A percentile compares a stretch with the other conserved stretches of the same genome.
These are phyloP conservation scores for Cyclura pinguis DNA, from an alignment of 2,797 vertebrate genomes.

Conservation along the genomic window DNA sequence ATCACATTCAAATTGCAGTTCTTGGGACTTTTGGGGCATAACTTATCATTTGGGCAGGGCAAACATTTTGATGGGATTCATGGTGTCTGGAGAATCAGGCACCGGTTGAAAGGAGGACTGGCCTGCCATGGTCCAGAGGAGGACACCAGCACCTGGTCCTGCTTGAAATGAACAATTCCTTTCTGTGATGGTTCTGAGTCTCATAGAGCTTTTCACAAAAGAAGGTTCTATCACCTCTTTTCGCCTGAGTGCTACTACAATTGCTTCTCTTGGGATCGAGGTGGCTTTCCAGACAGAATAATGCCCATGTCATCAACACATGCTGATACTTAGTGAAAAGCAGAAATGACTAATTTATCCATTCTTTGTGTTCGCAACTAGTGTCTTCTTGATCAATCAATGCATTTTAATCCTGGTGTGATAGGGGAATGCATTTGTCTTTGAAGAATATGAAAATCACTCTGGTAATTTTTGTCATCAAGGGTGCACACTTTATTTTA, in stretches of 20 bases:
- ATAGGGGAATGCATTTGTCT: slow-evolving; percentile 47
- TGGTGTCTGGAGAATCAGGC: no score
- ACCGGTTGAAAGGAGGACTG: no score
- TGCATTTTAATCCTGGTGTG: slow-evolving; percentile 52
- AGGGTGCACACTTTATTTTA: not conserved
- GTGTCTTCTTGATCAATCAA: slow-evolving; percentile 50
- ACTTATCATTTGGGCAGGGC: no score
- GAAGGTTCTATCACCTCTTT: not conserved
- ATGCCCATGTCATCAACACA: slow-evolving; percentile 39
- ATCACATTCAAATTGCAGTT: no score
- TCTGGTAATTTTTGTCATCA: slow-evolving; percentile 38
- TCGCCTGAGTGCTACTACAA: not conserved
- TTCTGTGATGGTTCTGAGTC: not conserved
- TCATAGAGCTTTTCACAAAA: not conserved
- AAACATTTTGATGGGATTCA: no score
- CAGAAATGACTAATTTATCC: slow-evolving; percentile 63
- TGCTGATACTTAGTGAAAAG: slow-evolving; percentile 59
- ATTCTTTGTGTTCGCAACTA: slow-evolving; percentile 49
- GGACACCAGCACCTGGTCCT: no score
- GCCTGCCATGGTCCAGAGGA: no score
- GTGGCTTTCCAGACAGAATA: slow-evolving; percentile 40
- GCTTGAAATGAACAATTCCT: not conserved
- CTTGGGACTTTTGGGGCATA: no score
- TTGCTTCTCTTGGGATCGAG: slow-evolving; percentile 20
- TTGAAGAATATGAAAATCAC: slow-evolving; percentile 58